Evolutionary conservation across 2,113 vertebrate genomes (phyloP).

Genomic region (Physeter macrocephalus): DNA sequence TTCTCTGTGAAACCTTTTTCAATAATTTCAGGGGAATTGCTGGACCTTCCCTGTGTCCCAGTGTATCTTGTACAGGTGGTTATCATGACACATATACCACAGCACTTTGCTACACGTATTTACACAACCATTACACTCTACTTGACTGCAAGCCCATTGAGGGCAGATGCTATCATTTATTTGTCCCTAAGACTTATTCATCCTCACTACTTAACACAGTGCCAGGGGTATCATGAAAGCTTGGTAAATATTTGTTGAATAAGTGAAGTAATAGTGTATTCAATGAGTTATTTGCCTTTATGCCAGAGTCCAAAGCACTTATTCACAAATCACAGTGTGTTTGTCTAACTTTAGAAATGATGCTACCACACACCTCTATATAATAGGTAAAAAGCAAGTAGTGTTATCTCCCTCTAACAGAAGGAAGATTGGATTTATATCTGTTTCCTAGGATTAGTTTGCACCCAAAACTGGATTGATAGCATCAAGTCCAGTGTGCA

Average conservation of each 20-base stretch:
- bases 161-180: neutral
- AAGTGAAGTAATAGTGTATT: neutral
- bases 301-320: neutral
- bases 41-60: neutral
- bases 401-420: neutral
- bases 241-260: neutral
- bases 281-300: neutral
- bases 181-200: neutral
- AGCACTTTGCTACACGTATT: neutral
- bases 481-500: conserved; percentile 10
- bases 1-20: neutral
- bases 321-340: neutral
- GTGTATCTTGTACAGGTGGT: neutral
- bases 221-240: neutral
- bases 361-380: neutral
- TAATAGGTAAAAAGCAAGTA: neutral
- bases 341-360: neutral
- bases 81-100: neutral
- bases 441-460: conserved; percentile 31
- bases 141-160: neutral
- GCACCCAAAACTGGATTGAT: conserved; percentile 21
- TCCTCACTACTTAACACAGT: neutral
- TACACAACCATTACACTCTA: neutral
- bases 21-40: neutral
- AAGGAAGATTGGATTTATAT: conserved; percentile 29